Evolutionary conservation across 2,888 invertebrate species (phyloP).

Genomic region (Arge pagana): DNA sequence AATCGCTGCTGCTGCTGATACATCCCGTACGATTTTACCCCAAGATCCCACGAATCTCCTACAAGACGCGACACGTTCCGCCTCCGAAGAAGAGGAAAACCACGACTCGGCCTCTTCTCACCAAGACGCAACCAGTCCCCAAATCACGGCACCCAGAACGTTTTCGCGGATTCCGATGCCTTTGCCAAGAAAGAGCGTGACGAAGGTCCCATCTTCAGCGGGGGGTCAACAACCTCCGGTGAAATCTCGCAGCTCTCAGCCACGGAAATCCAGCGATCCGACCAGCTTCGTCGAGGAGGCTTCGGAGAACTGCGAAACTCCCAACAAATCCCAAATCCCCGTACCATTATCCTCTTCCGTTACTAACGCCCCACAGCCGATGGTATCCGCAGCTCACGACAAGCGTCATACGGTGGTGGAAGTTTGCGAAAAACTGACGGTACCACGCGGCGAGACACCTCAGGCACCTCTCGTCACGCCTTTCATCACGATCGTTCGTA

Average conservation of each 20-base stretch:
- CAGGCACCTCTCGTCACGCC: slow-evolving; percentile 44
- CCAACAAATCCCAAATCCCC: slow-evolving; percentile 12
- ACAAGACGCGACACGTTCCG: slow-evolving; percentile 24
- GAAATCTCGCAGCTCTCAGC: slow-evolving; percentile 1
- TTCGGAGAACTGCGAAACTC: not conserved
- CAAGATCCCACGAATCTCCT: too few species aligned
- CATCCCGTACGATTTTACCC: too few species aligned
- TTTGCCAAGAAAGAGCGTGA: slow-evolving; percentile 45
- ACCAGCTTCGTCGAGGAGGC: not conserved
- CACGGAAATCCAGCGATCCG: not conserved
- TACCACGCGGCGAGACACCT: slow-evolving; percentile 41
- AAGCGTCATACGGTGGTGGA: slow-evolving; percentile 50
- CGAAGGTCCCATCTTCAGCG: slow-evolving; percentile 2
- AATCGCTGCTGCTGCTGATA: too few species aligned
- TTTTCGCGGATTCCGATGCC: slow-evolving; percentile 54
- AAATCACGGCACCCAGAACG: slow-evolving; percentile 23
- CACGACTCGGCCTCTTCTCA: slow-evolving; percentile 22
- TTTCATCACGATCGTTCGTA: slow-evolving; percentile 48
- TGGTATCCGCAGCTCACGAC: slow-evolving; percentile 34
- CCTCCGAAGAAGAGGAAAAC: slow-evolving; percentile 17
- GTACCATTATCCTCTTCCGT: not conserved
- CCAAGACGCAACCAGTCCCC: too few species aligned
- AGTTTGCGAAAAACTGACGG: slow-evolving; percentile 51
- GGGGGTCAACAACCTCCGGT: slow-evolving; percentile 6
- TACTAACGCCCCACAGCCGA: slow-evolving; percentile 27